phyloP scores from a whole-genome alignment of 2,113 vertebrate species.

The Hippopotamus amphibius region DNA sequence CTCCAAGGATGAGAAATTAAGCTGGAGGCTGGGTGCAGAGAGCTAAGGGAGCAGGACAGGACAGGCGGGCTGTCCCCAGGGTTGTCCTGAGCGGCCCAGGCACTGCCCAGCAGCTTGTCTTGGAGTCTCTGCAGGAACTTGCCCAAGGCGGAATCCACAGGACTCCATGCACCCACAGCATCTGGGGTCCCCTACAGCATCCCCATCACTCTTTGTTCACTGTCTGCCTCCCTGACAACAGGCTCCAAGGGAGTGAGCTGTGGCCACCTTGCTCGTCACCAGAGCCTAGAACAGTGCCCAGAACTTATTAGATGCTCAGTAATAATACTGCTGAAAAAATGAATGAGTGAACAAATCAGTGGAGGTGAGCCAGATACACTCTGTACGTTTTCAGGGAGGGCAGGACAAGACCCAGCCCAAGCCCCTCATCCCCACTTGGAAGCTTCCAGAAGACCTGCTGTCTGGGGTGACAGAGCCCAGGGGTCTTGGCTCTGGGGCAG shows the following conservation, averaged over 20 bases:
- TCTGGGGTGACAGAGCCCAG: neutral
- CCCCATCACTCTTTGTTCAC: neutral
- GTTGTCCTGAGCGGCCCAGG: neutral
- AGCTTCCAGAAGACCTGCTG: neutral
- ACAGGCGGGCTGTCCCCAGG: neutral
- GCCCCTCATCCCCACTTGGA: neutral
- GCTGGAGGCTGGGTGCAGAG: neutral
- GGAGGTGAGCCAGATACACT: neutral
- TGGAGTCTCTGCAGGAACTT: neutral
- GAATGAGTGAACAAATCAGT: neutral
- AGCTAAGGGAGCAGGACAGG: accelerated
- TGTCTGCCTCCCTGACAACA: neutral
- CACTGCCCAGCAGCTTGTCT: neutral
- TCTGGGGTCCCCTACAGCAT: neutral
- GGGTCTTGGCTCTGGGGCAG: neutral
- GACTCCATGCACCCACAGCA: neutral
- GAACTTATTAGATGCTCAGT: neutral
- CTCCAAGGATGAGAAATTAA: neutral
- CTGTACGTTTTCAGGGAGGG: neutral
- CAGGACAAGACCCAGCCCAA: neutral
- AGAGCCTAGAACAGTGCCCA: neutral
- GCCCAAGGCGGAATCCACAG: neutral
- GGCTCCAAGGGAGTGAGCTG: neutral
- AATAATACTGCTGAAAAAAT: neutral
- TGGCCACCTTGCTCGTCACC: neutral